phyloP scores from a whole-genome alignment of 2,113 vertebrate species.

The Anguilla rostrata region DNA sequence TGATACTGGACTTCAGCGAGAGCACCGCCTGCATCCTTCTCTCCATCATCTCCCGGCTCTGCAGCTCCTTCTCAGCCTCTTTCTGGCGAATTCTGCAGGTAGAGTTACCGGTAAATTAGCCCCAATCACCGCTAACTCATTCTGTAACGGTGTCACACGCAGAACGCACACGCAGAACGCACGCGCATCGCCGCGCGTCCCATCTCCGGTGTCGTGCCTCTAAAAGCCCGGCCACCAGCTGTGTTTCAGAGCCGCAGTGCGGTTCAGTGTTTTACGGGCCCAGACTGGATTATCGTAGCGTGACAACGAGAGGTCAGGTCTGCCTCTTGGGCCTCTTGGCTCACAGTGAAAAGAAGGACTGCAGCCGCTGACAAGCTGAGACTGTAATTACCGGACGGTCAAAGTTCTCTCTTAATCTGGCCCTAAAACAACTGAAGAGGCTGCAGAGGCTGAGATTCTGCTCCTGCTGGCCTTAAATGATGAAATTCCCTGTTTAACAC shows the following conservation, averaged over 20 bases:
- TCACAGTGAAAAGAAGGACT: neutral
- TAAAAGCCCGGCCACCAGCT: neutral
- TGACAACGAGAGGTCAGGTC: neutral
- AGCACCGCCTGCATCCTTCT: conserved; percentile 78
- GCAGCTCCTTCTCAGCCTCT: conserved; percentile 66
- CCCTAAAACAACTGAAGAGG: neutral
- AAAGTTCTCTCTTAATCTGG: neutral
- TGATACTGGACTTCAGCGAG: conserved; percentile 80
- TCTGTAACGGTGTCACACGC: neutral
- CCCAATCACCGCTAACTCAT: neutral
- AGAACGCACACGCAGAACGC: conserved; percentile 2
- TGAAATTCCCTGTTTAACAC: neutral
- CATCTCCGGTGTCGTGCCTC: neutral
- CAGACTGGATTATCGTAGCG: neutral
- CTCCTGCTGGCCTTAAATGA: neutral
- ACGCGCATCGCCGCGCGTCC: neutral
- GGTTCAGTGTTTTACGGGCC: neutral
- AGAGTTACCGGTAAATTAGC: conserved; percentile 6
- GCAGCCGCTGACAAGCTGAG: neutral
- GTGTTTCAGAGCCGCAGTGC: neutral
- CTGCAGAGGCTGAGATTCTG: neutral
- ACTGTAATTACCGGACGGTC: neutral
- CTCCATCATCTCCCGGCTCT: conserved; percentile 64
- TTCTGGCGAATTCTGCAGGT: conserved; percentile 70
- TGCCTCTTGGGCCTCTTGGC: neutral